Evolutionary conservation across 1,140 invertebrate species (phyloP).

Genomic region (Drosophila kanapiae): DNA sequence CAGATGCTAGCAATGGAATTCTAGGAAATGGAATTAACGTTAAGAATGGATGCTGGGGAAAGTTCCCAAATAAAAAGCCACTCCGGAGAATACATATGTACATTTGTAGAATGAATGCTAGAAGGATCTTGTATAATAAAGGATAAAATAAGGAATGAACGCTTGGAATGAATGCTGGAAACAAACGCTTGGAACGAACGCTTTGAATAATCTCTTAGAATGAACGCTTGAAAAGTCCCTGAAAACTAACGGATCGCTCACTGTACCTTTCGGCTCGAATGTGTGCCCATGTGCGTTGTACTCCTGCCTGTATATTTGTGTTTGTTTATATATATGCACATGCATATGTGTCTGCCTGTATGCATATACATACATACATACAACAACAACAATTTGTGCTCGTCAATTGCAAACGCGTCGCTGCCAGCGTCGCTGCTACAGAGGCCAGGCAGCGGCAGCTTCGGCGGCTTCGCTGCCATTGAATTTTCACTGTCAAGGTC

Average conservation of each 20-base stretch:
- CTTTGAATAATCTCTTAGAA: background rate
- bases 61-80: too few species aligned
- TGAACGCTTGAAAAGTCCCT: background rate
- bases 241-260: slow-evolving; percentile 4
- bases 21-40: too few species aligned
- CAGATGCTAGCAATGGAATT: too few species aligned
- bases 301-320: background rate
- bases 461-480: slow-evolving; percentile 47
- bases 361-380: background rate
- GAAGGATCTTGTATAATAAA: background rate
- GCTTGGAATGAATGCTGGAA: too few species aligned
- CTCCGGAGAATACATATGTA: too few species aligned
- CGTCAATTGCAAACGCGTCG: slow-evolving; percentile 79
- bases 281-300: slow-evolving; percentile 2
- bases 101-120: background rate
- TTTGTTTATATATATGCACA: background rate
- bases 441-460: slow-evolving; percentile 25
- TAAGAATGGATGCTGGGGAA: background rate
- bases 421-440: slow-evolving; percentile 33
- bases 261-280: background rate
- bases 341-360: too few species aligned
- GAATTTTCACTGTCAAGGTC: slow-evolving; percentile 85
- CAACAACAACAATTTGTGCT: slow-evolving; percentile 66
- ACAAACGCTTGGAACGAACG: background rate
- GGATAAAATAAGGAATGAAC: background rate